Conservation (phyloP, 2,797 vertebrate genomes). For the Labeo calbasu region DNA sequence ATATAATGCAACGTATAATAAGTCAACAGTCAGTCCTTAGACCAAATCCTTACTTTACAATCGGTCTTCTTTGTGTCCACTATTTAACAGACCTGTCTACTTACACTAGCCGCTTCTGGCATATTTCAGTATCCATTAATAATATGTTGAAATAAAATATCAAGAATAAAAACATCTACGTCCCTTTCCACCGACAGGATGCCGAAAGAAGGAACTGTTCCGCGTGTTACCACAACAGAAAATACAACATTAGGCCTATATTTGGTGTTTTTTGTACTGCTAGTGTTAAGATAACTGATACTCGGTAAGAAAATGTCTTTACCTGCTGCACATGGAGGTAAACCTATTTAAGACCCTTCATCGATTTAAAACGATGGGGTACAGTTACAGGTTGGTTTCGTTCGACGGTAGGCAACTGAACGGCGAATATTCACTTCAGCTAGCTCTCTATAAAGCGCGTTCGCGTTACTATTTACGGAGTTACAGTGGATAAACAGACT, state of each 20-base stretch:
- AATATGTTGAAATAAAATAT: neutral
- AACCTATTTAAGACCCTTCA: neutral
- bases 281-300: no score
- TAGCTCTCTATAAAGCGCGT: neutral
- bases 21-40: neutral
- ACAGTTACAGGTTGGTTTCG: neutral
- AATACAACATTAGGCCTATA: neutral
- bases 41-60: neutral
- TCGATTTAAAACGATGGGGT: neutral
- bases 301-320: neutral
- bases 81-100: neutral
- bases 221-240: neutral
- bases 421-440: neutral
- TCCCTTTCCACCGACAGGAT: neutral
- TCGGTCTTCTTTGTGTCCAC: neutral
- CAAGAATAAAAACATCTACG: neutral
- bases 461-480: no score
- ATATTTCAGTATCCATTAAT: neutral
- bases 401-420: neutral
- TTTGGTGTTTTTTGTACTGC: neutral
- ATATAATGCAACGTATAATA: neutral
- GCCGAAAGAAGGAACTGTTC: neutral
- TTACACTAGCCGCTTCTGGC: neutral
- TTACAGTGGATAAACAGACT: neutral
- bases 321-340: neutral